phyloP scores from a whole-genome alignment of 2,797 vertebrate genomes.

The Lates japonicus region DNA sequence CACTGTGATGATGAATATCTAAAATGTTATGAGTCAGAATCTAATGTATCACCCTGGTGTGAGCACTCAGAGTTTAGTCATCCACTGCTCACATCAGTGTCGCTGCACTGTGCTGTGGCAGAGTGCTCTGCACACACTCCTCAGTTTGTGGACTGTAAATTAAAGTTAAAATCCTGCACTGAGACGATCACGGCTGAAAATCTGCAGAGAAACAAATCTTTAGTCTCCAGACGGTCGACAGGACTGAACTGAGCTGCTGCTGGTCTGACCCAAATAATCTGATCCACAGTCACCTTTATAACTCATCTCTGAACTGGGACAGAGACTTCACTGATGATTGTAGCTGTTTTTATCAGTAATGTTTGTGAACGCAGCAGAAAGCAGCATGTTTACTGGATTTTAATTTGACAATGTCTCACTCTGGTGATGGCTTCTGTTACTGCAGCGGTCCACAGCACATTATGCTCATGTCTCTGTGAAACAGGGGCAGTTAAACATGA shows the following conservation, averaged over 20 bases:
- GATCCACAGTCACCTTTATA: not conserved
- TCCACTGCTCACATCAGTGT: not conserved
- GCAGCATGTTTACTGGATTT: not conserved
- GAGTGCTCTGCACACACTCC: not conserved
- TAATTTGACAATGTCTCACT: slow-evolving; percentile 50
- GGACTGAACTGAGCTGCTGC: not conserved
- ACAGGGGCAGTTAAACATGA: not conserved
- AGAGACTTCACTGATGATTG: not conserved
- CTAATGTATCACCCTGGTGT: too few relatives aligned
- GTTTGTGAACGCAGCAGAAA: not conserved
- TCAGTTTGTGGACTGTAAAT: not conserved
- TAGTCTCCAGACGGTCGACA: not conserved
- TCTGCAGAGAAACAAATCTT: not conserved
- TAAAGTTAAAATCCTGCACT: not conserved
- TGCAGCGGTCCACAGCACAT: slow-evolving; percentile 1
- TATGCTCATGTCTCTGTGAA: not conserved
- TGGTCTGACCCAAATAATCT: not conserved
- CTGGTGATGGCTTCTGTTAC: slow-evolving; percentile 60
- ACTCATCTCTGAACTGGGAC: not conserved
- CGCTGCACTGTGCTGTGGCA: slow-evolving; percentile 3
- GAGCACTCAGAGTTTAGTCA: not conserved
- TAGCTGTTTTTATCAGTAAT: not conserved
- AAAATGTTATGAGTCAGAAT: too few relatives aligned
- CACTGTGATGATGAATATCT: too few relatives aligned
- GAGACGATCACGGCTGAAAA: not conserved